Base-by-base conservation (phyloP, 2,113 vertebrate species). In the Thermophis baileyi region DNA sequence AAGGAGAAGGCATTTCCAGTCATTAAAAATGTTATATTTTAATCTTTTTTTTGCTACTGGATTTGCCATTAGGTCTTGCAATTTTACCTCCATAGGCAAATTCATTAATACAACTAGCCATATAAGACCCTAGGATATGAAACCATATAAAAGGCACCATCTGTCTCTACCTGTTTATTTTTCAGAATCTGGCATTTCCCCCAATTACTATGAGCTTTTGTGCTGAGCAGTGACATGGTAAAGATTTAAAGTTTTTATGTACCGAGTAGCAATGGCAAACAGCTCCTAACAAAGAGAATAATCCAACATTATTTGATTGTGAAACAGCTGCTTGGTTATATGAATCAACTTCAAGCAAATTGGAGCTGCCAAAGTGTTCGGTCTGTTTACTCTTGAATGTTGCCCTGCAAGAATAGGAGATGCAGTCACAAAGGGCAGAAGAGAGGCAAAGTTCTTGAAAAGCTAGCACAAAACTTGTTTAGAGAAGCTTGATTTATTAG, bases 311-410 rank as follows among this genome's bases (percentile, higher is more conserved):
- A 6, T 86, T 91, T 46, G 35, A 16, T 92, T 89, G 53, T 69
- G 53, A 92, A 92, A 74, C 87, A 92, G 47, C 47, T 51, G 44
- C 47, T 40, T 30, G 25, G 50, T 12, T 89, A 54, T n/a, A 85
- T 85, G 91, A 47, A 81, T 81, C 50, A 89, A 93, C 44, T 30
- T 30, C 93, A 94, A 95, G 95, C 93, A 95, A 95, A 54, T 90
- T 92, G 86, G 0, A 0, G 27, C 20, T 95, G 96, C 96, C 97
- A 96, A 96, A 95, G 95, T 94, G 95, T 96, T 96, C 96, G 91
- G 95, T 95, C 90, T 94, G 93, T 94, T 93, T 95, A 94, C 96
- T 94, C 95, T 93, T 96, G 94, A 91, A 94, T 94, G 95, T 94
- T 94, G 94, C 95, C 94, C 85, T 40, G 0, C 53, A 7, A 91